These are phyloP conservation scores for Sebastes baramenuke DNA, from an alignment of 2,797 vertebrate genomes.

Conservation along the genomic window DNA sequence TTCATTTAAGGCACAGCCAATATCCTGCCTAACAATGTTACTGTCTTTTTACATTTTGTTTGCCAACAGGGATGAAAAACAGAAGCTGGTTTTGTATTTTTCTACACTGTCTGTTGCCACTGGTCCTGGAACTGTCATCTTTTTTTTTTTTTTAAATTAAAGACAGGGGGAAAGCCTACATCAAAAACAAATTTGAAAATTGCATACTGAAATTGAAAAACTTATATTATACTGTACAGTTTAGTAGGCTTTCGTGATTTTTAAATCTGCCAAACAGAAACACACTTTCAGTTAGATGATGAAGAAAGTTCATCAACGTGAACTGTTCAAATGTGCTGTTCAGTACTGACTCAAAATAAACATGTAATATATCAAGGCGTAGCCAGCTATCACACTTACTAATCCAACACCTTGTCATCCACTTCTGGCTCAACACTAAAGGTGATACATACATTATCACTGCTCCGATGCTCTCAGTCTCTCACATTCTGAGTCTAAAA, in stretches of 20 bases:
- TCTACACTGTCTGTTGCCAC: not conserved
- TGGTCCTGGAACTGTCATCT: not conserved
- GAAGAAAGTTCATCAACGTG: not conserved
- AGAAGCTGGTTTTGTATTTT: not conserved
- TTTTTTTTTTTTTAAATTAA: not conserved
- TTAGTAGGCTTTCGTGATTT: not conserved
- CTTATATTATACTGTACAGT: no score
- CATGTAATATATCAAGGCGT: not conserved
- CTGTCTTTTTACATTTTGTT: not conserved
- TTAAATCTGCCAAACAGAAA: not conserved
- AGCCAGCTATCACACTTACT: not conserved
- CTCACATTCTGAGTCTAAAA: not conserved
- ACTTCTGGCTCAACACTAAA: not conserved
- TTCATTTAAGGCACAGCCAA: not conserved
- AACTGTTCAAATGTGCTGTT: not conserved
- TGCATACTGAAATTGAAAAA: not conserved
- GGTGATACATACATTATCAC: not conserved
- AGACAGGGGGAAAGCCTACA: not conserved
- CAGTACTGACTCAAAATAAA: not conserved
- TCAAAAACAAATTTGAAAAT: not conserved
- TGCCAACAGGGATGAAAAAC: not conserved
- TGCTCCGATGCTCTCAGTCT: not conserved
- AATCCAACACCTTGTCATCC: conserved; percentile 1
- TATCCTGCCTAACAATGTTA: not conserved
- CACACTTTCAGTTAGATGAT: not conserved